phyloP scores from a whole-genome alignment of 1,140 invertebrate genomes.

The Mercenaria mercenaria region DNA sequence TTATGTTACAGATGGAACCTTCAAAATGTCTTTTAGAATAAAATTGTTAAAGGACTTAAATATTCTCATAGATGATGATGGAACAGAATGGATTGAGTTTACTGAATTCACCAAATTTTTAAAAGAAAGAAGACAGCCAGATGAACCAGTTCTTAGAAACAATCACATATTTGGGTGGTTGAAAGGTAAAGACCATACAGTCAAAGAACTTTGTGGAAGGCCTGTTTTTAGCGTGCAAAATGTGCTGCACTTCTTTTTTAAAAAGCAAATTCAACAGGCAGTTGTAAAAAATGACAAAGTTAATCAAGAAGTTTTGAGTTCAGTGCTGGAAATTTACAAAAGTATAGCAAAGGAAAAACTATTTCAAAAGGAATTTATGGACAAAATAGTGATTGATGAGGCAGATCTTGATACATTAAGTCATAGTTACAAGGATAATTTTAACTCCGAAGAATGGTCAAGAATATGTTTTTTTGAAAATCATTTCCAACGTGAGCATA shows the following conservation, averaged over 20 bases:
- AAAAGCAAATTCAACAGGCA: not conserved
- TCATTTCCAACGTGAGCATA: not conserved
- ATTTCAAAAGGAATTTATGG: not conserved
- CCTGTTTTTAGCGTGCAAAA: not conserved
- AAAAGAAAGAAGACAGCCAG: not conserved
- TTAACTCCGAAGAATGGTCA: not conserved
- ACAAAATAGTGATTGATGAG: not conserved
- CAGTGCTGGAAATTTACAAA: not conserved
- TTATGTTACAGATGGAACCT: no score
- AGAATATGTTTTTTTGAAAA: conserved; percentile 28
- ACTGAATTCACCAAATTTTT: not conserved
- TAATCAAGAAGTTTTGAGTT: not conserved
- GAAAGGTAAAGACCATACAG: conserved; percentile 14
- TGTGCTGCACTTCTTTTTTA: not conserved
- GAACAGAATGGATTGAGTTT: not conserved
- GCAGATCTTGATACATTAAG: not conserved
- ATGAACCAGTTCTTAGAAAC: not conserved
- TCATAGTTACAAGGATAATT: not conserved
- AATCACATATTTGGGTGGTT: not conserved
- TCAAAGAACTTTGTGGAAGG: not conserved
- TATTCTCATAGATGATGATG: not conserved
- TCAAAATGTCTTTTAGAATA: not conserved
- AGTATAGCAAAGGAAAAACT: not conserved
- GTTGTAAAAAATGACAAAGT: not conserved
- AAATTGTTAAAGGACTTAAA: not conserved